Percentiles rank a stretch among this genome's conserved stretches.
phyloP scores from a whole-genome alignment of 1,140 invertebrate genomes.

The Ostrea denselamellosa region DNA sequence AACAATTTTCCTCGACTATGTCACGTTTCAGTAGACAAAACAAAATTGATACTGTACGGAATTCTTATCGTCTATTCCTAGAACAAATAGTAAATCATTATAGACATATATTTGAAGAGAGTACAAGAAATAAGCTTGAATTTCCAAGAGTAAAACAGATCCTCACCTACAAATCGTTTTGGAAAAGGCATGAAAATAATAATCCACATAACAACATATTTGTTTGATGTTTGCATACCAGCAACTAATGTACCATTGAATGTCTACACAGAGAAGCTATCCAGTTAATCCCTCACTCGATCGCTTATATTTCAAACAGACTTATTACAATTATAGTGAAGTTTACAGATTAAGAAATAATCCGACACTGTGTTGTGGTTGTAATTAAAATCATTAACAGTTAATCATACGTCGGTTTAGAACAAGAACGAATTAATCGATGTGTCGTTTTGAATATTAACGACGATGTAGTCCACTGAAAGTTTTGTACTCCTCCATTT shows the following conservation, averaged over 20 bases:
- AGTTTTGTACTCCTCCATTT: neutral
- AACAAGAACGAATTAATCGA: slow-evolving; percentile 17
- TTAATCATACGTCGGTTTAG: slow-evolving; percentile 13
- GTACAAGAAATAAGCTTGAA: too few species aligned
- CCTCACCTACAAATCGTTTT: neutral
- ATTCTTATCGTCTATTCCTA: too few species aligned
- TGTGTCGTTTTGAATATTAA: neutral
- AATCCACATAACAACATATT: neutral
- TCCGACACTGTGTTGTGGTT: neutral
- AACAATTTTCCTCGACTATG: too few species aligned
- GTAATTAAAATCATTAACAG: slow-evolving; percentile 40
- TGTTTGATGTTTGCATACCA: neutral
- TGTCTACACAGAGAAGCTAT: neutral
- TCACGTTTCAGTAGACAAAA: too few species aligned
- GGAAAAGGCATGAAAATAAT: neutral
- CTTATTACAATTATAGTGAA: slow-evolving; percentile 13
- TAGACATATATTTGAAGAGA: too few species aligned
- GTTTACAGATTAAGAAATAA: slow-evolving; percentile 28
- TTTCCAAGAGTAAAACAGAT: neutral
- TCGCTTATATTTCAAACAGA: slow-evolving; percentile 10
- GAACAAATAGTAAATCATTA: too few species aligned
- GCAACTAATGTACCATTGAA: neutral
- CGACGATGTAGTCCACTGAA: neutral
- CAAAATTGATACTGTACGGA: too few species aligned
- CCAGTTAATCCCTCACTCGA: neutral